phyloP scores from a whole-genome alignment of 2,888 invertebrate genomes.

The Caenorhabditis afra region DNA sequence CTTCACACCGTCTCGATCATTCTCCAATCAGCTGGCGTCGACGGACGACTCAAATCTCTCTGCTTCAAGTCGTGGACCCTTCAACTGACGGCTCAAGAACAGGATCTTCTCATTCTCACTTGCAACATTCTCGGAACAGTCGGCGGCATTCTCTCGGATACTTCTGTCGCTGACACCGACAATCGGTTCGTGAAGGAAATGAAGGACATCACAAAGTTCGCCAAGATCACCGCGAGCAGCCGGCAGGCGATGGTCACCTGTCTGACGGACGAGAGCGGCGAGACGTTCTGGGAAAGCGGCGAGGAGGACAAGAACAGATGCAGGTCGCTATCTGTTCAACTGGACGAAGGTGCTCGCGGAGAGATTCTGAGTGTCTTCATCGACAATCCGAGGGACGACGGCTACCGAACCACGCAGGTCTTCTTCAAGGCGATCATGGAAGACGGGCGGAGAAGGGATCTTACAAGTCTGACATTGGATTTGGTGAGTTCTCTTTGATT shows the following conservation, averaged over 20 bases:
- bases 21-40: conserved; percentile 74
- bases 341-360: conserved; percentile 84
- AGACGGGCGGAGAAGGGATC: conserved; percentile 58
- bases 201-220: conserved; percentile 86
- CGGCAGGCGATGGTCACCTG: conserved; percentile 94
- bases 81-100: conserved; percentile 79
- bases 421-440: conserved; percentile 52
- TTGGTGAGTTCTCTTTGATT: conserved; percentile 34
- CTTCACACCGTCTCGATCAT: conserved; percentile 77
- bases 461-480: conserved; percentile 57
- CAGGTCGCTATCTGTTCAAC: conserved; percentile 82
- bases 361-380: conserved; percentile 90
- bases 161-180: conserved; percentile 41
- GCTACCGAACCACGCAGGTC: conserved; percentile 48
- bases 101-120: conserved; percentile 77
- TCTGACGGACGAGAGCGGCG: conserved; percentile 93
- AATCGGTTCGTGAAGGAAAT: conserved; percentile 70
- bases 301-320: conserved; percentile 94
- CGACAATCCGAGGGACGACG: conserved; percentile 89
- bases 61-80: conserved; percentile 80
- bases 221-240: conserved; percentile 92
- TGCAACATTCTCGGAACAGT: conserved; percentile 79
- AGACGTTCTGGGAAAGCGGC: conserved; percentile 99
- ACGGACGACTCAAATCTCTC: conserved; percentile 69
- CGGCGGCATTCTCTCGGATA: conserved; percentile 77